Base-by-base conservation (phyloP, 2,113 vertebrate genomes). In the Psittacula cyanocephala region DNA sequence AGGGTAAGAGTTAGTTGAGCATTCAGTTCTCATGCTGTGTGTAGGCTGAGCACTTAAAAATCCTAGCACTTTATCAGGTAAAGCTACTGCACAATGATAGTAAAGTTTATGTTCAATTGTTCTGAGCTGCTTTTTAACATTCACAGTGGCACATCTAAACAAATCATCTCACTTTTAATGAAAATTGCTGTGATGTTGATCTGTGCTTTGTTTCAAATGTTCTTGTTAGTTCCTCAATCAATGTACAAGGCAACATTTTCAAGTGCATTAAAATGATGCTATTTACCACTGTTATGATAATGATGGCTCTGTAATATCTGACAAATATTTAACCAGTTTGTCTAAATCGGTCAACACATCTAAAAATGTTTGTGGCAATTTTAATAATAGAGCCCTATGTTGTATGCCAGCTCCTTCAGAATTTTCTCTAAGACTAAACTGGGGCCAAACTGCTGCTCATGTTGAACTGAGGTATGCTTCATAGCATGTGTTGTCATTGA, bases 111-210 rank as follows among this genome's bases (percentile, higher is more conserved):
- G 69, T 75, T 86, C 88, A 81, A 23, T 85, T 64, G 39, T 81
- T 96, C 33, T 86, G 57, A 78, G 62, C 3, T 15, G 5, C 79
- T 93, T 94, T 90, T 97, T 96, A 92, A 76, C 79, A 95, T 93
- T 95, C 90, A 90, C 43, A 52, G 52, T 39, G 59, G 69, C 52
- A 93, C 55, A 79, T 65, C 76, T 88, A 93, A 94, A 96, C 90
- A 96, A 95, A 96, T 96, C 60, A 96, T 91, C 13, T 2, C 60
- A 89, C 70, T 96, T 95, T 87, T 81, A 93, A 95, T 86, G 88
- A 95, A 96, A 97, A 91, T 85, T 6, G 2, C 83, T 86, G 78
- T 39, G 55, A 74, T 72, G 86, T 83, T 3, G 55, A 41, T 79
- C 53, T 85, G 43, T 65, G 37, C 19, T 97, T 96, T 94, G 55